Evolutionary conservation across 2,888 invertebrate genomes (phyloP).

Genomic region (Caenorhabditis sinica): DNA sequence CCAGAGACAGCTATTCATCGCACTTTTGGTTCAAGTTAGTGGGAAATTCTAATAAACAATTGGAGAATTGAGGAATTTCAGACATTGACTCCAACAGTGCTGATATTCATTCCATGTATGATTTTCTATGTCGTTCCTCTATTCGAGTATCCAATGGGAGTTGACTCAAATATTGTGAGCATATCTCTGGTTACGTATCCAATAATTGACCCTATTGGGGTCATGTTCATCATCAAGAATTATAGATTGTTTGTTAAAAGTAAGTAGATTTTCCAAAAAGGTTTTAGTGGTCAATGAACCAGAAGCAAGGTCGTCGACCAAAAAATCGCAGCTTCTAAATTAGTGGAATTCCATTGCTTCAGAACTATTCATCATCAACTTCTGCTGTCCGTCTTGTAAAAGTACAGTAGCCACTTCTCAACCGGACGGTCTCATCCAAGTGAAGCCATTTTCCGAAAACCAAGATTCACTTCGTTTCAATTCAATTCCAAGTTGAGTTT

Average conservation of each 20-base stretch:
- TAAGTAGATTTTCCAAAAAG: background rate
- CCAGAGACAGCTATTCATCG: slow-evolving; percentile 48
- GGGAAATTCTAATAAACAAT: background rate
- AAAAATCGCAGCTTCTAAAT: background rate
- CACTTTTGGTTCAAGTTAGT: slow-evolving; percentile 46
- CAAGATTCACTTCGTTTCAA: slow-evolving; percentile 20
- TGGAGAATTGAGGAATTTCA: background rate
- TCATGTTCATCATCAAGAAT: slow-evolving; percentile 48
- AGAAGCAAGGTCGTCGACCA: background rate
- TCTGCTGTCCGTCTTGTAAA: background rate
- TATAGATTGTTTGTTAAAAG: slow-evolving; percentile 38
- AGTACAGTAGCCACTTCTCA: background rate
- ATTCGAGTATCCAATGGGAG: slow-evolving; percentile 46
- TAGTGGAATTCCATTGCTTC: background rate
- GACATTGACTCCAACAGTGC: slow-evolving; percentile 45
- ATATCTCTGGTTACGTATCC: slow-evolving; percentile 44
- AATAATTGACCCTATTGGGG: slow-evolving; percentile 46
- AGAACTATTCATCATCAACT: background rate
- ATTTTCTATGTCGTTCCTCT: slow-evolving; percentile 49
- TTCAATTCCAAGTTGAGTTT: slow-evolving; percentile 12
- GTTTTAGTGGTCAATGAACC: background rate
- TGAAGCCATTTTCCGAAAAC: slow-evolving; percentile 11
- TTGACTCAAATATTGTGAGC: slow-evolving; percentile 39
- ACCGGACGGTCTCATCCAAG: slow-evolving; percentile 10
- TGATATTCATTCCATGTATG: slow-evolving; percentile 51